Conservation (phyloP, 2,888 invertebrate genomes). For the Epinotia ramella region DNA sequence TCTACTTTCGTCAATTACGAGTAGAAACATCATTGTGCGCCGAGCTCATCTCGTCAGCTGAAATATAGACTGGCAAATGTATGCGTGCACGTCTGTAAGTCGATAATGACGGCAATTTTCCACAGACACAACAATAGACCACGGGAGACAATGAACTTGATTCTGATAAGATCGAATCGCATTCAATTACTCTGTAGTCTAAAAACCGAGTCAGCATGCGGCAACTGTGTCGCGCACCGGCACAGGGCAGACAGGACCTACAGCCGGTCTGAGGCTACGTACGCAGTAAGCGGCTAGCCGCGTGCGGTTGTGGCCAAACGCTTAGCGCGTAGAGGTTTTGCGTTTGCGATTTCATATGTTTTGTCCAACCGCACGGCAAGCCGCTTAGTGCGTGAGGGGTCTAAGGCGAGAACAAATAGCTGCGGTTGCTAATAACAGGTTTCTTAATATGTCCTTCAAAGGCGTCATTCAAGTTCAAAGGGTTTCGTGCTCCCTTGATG, state of each 20-base stretch:
- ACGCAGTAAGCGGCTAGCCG: too few species aligned
- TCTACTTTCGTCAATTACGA: too few species aligned
- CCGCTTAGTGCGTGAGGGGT: too few species aligned
- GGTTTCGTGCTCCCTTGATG: too few species aligned
- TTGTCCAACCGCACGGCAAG: too few species aligned
- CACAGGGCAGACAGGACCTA: neutral
- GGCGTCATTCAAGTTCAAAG: too few species aligned
- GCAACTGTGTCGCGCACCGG: slow-evolving; percentile 22
- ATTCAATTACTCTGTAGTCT: slow-evolving; percentile 34
- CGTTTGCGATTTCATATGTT: too few species aligned
- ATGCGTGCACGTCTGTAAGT: slow-evolving; percentile 1
- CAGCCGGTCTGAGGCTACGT: neutral
- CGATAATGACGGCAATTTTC: slow-evolving; percentile 27
- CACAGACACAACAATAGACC: slow-evolving; percentile 9
- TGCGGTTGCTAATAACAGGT: too few species aligned
- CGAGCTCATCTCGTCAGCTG: slow-evolving; percentile 2
- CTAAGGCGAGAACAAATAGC: too few species aligned
- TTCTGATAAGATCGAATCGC: slow-evolving; percentile 34
- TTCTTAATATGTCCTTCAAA: too few species aligned
- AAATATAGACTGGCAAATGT: slow-evolving; percentile 4
- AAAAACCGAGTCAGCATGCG: slow-evolving; percentile 22
- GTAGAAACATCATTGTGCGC: neutral
- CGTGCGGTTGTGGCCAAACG: too few species aligned
- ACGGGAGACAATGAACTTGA: slow-evolving; percentile 38
- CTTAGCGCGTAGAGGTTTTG: too few species aligned